Evolutionary conservation across 2,797 vertebrate genomes (phyloP), one percentile per base, ranked within the genome.

Genomic region (Ambastaia sidthimunki): DNA sequence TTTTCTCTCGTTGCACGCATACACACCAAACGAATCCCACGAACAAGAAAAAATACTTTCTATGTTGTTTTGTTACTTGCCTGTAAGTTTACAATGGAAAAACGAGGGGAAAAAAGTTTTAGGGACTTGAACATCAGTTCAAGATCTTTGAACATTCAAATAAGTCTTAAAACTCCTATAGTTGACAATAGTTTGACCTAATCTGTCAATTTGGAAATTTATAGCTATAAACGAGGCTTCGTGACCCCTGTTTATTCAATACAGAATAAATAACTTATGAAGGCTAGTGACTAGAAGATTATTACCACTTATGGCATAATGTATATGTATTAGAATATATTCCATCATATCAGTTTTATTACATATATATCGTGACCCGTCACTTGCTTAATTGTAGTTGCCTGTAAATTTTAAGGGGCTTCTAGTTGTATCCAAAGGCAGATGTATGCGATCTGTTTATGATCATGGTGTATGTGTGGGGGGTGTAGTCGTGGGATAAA

Each of bases 401-500:
- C 18, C 44, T 75, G 79, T 48, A 13, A 67, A 71, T 60, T 28
- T 13, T 50, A 50, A 62, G 55, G 62, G 50, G 16, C 12, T 37
- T 18, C 59, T 60, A 15, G 37, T 18, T 55, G 48, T 13, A 55
- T 34, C 15, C 25, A 52, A 52, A 52, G 2, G 28, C 28, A 28
- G 28, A 28, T 28, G 28, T 28, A 28, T 28, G 28, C 28, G 28
- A 28, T 28, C 28, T 28, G 28, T 50, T 50, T 2, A 16, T 52
- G 37, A 23, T 80, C 55, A 73, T 69, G 21, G 37, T 73, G 68
- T 55, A 31, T 71, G 54, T 28, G 19, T 41, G 37, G 13, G 71
- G 76, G 54, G 37, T 19, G 37, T 7, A 72, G 10, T 69, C 47
- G 77, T 70, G 67, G 70, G 50, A 52, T 59, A 28, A 57, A 67